Base-by-base conservation (phyloP, 2,113 vertebrate genomes). In the Parotia lawesii region DNA sequence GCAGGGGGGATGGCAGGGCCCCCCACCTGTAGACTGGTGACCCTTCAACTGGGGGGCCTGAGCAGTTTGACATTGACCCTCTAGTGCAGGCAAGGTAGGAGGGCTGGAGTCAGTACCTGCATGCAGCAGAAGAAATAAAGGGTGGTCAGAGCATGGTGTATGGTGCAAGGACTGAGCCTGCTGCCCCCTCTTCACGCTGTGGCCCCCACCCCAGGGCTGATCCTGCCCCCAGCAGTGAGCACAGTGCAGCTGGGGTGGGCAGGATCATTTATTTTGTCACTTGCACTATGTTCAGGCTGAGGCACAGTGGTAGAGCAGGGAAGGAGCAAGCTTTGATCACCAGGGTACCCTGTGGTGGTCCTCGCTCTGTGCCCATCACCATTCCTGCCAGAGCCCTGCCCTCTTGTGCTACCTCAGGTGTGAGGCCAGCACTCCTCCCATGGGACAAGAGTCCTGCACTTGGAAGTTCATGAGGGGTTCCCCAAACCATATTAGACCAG, bases 211-310 rank as follows among this genome's bases (percentile, higher is more conserved):
- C 38, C 2, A 0, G 28, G 17, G 45, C 27, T 18, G 28, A 37
- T 65, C 45, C 40, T 89, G 28, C 8, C 33, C 40, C 33, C 57
- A 18, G 25, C 62, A 95, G 78, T 79, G 69, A 96, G 82, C 67
- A 96, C 94, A 86, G 54, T 42, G 54, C 56, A 37, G 81, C 58
- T 35, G 5, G 24, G 28, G 15, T 29, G 56, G 87, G 60, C 81
- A 93, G 75, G 89, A 76, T 73, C 19, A 24, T 96, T 96, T 96
- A 96, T 96, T 96, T 61, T 66, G 51, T 90, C 3, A n/a, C 60
- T 95, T 79, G 61, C 54, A n/a, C 75, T 93, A 93, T 1, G 5
- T 91, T 95, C 84, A 94, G 87, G 78, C 81, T 65, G 90, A 94
- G 93, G 84, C 89, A 94, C 56, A n/a, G 51, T 91, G 75, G 74